Evolutionary conservation across 2,797 vertebrate genomes (phyloP), one percentile per base, ranked within the genome.

Genomic region (Phataginus tetradactyla): DNA sequence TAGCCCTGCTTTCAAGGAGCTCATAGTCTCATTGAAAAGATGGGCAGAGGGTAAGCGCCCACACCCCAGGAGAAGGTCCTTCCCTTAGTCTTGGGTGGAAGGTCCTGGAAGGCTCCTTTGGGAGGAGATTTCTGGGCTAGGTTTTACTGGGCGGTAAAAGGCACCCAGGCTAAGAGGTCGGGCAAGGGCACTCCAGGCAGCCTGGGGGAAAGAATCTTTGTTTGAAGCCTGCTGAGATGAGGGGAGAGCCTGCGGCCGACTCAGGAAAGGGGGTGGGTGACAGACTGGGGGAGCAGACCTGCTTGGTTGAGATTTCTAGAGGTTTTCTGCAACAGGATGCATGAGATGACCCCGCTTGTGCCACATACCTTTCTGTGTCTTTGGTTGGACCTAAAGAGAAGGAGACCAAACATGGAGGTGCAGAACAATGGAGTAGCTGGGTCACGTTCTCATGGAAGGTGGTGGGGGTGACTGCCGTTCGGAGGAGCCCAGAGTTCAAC

Each of bases 331-430:
- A 69, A 34, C 6, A 75, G 32, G 51, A n/a, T 88, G 14, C 2
- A 29, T 12, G 63, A 85, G 63, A 66, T 96, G 55, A 74, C 13
- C 25, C 92, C 68, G 61, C 17, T 91, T 17, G 21, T 45, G 37
- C 20, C 23, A 29, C 12, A 11, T 55, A 18, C 8, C 61, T 75
- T 63, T 93, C 39, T 75, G 25, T 71, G 32, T 20, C 66, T 90
- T 94, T 87, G 45, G 68, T 37, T 64, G 80, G 92, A 49, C 61
- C 66, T 74, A 39, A 74, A 64, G 59, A 69, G 55, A 57, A 49
- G 34, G 20, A 87, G 78, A 69, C 9, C 27, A 77, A 25, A 27
- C 3, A n/a, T 14, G 39, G 34, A 57, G 21, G 15, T 51, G 6
- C 13, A 77, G 64, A 85, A n/a, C 29, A 49, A 21, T 21, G 29